Evolutionary conservation across 2,113 vertebrate genomes (phyloP), one percentile per base, ranked within the genome.

Genomic region (Aleadryas rufinucha): DNA sequence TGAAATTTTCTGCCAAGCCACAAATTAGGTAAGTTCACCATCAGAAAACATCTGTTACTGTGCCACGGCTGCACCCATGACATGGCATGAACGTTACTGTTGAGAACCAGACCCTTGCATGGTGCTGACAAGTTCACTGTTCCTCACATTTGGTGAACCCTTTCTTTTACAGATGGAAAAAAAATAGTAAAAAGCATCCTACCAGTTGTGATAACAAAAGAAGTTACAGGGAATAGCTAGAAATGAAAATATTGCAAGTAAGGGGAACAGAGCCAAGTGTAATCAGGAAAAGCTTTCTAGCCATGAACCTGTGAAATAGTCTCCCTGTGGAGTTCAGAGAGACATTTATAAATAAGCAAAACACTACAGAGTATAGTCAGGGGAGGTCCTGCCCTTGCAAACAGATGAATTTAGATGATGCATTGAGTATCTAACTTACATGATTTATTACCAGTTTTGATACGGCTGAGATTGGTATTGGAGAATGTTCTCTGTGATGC

Each of bases 301-400:
- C 80, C 77, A 27, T 75, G 69, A 96, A 94, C 79, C 88, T 96
- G 95, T 75, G 76, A 87, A 96, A 78, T 14, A 33, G 39, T 63
- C 47, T 90, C 94, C 69, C 86, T 44, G 56, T 41, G 52, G 93
- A 93, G 66, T 61, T 89, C 81, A 56, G 11, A 37, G 49, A 92
- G 76, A 52, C 49, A 75, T 81, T 81, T 92, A 81, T 76, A 96
- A 94, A 87, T 72, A 88, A 89, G 77, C 33, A 63, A 77, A 94
- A 41, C 44, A 22, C 76, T 84, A 61, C 69, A 72, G 70, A 53
- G 44, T 81, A 41, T 64, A 81, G 50, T 63, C 59, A 90, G 31
- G 49, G 53, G 60, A 86, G 78, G n/a, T 50, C 65, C 56, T 94
- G 44, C 61, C 65, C 17, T 93, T 63, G 60, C 49, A 89, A 74